phyloP scores from a whole-genome alignment of 2,888 invertebrate species.

The Polydrusus pterygomalis region DNA sequence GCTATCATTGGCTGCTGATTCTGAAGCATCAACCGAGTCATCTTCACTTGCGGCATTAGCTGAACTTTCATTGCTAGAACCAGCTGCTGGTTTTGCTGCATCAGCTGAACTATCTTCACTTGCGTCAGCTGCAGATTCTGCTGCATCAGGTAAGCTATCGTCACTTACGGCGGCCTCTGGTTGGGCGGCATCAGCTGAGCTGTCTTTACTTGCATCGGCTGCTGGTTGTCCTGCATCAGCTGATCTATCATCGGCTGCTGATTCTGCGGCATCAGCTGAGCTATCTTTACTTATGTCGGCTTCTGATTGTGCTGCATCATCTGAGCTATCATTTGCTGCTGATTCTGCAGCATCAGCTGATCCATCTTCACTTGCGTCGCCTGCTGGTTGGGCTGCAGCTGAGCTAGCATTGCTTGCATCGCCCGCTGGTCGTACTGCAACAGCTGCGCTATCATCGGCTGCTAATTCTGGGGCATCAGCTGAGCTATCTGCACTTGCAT shows the following conservation, averaged over 20 bases:
- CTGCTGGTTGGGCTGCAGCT: background rate
- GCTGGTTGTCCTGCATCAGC: background rate
- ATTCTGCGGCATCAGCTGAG: conserved; percentile 1
- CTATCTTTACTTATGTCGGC: background rate
- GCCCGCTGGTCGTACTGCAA: background rate
- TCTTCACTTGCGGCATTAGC: background rate
- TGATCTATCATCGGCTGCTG: background rate
- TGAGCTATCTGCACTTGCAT: background rate
- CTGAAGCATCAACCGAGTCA: background rate
- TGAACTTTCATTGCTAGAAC: background rate
- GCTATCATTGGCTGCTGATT: background rate
- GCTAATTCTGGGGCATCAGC: background rate
- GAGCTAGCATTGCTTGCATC: background rate
- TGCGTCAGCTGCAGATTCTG: background rate
- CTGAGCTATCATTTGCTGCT: background rate
- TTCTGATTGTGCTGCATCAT: background rate
- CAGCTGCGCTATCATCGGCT: background rate
- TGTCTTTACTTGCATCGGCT: too few relatives aligned
- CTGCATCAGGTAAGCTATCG: background rate
- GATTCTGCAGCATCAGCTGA: background rate
- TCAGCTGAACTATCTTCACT: background rate
- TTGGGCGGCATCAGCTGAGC: background rate
- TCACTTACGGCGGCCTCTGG: background rate
- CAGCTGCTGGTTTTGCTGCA: background rate
- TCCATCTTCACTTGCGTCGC: background rate